phyloP scores from a whole-genome alignment of 1,140 invertebrate species.

The Drosophila mayri region DNA sequence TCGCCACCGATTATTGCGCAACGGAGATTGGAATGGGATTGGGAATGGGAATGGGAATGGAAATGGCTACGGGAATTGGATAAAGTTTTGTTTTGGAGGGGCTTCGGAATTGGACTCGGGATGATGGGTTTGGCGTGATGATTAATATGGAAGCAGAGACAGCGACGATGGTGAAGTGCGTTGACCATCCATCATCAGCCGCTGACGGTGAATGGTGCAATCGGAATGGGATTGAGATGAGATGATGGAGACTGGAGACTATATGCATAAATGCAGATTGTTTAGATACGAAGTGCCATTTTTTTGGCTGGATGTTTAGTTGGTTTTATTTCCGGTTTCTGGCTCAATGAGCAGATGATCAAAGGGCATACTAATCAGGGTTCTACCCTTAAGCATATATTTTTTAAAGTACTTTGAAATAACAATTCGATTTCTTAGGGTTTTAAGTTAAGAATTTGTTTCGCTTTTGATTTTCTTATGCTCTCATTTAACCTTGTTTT shows the following conservation, averaged over 20 bases:
- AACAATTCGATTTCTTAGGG: not conserved
- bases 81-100: slow-evolving; percentile 1
- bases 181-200: slow-evolving; percentile 39
- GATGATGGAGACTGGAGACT: not conserved
- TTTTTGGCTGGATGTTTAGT: not conserved
- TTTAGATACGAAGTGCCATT: not conserved
- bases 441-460: too few relatives aligned
- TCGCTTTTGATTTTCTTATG: not conserved
- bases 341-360: not conserved
- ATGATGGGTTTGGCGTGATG: slow-evolving; percentile 13
- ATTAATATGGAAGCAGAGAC: slow-evolving; percentile 17
- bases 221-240: not conserved
- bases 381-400: too few relatives aligned
- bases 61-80: slow-evolving; percentile 22
- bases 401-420: not conserved
- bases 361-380: too few relatives aligned
- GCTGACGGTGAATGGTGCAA: slow-evolving; percentile 22
- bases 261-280: slow-evolving; percentile 2
- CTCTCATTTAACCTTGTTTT: not conserved
- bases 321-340: not conserved
- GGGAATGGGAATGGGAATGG: slow-evolving; percentile 14
- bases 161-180: slow-evolving; percentile 7
- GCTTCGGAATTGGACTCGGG: slow-evolving; percentile 5
- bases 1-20: slow-evolving; percentile 35
- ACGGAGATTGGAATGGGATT: slow-evolving; percentile 28